These are phyloP conservation scores for Cydia strobilella DNA, from an alignment of 1,140 invertebrate genomes.

Conservation along the genomic window DNA sequence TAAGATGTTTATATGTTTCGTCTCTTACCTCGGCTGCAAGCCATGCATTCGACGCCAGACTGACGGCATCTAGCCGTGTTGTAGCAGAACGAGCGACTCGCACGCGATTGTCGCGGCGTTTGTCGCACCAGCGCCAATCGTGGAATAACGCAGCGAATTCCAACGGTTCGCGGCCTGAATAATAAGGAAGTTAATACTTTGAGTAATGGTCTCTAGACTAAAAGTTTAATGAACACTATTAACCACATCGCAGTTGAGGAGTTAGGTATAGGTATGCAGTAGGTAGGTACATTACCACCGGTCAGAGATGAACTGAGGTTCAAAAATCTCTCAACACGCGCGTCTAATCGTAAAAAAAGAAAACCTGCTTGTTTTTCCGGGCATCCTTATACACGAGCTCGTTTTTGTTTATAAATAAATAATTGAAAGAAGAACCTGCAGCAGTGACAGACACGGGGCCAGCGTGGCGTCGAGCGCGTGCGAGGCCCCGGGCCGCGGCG, in stretches of 20 bases:
- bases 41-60: conserved; percentile 82
- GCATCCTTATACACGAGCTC: background rate
- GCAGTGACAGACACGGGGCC: conserved; percentile 89
- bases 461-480: conserved; percentile 92
- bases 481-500: conserved; percentile 90
- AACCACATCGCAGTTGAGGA: no score
- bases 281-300: background rate
- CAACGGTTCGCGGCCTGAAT: conserved; percentile 85
- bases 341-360: no score
- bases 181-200: no score
- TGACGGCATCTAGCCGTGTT: conserved; percentile 84
- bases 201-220: no score
- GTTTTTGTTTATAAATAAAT: background rate
- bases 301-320: no score
- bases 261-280: no score
- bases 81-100: conserved; percentile 82
- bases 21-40: conserved; percentile 68
- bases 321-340: no score
- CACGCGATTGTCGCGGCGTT: conserved; percentile 57
- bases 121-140: conserved; percentile 83
- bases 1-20: background rate
- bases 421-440: conserved; percentile 77
- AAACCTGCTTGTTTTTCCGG: background rate
- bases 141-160: conserved; percentile 93
- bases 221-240: background rate